Evolutionary conservation across 2,888 invertebrate genomes (phyloP).

Genomic region (Nemapogon koenigi): DNA sequence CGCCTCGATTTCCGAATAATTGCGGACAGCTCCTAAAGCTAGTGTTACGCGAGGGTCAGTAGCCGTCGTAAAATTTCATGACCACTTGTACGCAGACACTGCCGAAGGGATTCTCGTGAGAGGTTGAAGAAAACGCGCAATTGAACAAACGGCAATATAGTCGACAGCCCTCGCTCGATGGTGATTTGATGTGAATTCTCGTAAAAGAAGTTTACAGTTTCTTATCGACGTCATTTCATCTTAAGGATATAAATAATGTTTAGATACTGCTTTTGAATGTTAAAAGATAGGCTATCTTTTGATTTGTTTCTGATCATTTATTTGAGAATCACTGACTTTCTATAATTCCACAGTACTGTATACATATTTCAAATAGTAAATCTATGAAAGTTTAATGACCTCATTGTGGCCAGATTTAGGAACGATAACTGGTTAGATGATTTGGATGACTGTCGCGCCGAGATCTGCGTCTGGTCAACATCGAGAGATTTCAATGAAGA

Average conservation of each 20-base stretch:
- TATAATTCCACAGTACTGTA: no score
- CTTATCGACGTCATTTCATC: slow-evolving; percentile 23
- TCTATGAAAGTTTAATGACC: slow-evolving; percentile 34
- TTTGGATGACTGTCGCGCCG: not conserved
- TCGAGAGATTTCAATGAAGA: slow-evolving; percentile 42
- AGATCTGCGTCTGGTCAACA: slow-evolving; percentile 27
- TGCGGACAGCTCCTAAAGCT: slow-evolving; percentile 38
- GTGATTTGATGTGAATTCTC: slow-evolving; percentile 24
- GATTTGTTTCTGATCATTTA: no score
- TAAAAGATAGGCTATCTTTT: slow-evolving; percentile 21
- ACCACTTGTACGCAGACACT: slow-evolving; percentile 29
- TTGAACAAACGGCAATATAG: slow-evolving; percentile 21
- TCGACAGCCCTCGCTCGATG: slow-evolving; percentile 15
- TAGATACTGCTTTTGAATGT: no score
- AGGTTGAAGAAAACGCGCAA: slow-evolving; percentile 18
- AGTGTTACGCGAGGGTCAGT: slow-evolving; percentile 40
- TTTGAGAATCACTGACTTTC: no score
- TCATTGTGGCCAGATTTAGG: slow-evolving; percentile 44
- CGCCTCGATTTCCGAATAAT: slow-evolving; percentile 40
- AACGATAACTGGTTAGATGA: slow-evolving; percentile 34
- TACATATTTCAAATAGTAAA: no score
- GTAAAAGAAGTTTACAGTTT: slow-evolving; percentile 26
- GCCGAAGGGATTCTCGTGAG: slow-evolving; percentile 27
- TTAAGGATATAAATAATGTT: slow-evolving; percentile 18
- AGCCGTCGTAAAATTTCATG: slow-evolving; percentile 47